phyloP scores from a whole-genome alignment of 2,113 vertebrate genomes.

The Gymnorhina tibicen region DNA sequence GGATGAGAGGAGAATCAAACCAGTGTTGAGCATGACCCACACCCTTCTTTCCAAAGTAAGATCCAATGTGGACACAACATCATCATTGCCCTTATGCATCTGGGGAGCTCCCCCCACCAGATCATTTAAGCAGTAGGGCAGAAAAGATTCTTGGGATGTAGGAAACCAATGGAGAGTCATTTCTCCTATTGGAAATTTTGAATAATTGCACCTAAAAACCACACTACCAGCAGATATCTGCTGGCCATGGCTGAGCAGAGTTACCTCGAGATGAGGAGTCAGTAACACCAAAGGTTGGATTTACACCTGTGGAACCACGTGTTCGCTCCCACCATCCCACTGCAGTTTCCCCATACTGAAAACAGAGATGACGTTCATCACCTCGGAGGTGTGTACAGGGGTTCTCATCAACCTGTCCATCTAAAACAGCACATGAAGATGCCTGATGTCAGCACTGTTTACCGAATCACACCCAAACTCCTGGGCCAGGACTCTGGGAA shows the following conservation, averaged over 20 bases:
- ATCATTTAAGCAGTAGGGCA: neutral
- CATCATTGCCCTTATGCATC: neutral
- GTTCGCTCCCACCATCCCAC: neutral
- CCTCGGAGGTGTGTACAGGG: neutral
- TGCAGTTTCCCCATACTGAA: neutral
- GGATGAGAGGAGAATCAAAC: neutral
- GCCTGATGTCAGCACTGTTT: neutral
- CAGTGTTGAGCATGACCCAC: neutral
- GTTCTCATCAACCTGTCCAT: neutral
- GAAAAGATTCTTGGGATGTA: neutral
- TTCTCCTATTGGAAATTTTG: neutral
- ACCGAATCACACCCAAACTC: neutral
- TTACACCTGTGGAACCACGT: rapidly evolving
- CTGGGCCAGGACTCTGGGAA: neutral
- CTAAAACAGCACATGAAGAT: neutral
- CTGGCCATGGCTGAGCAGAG: neutral
- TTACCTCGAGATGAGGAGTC: neutral
- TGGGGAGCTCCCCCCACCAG: rapidly evolving
- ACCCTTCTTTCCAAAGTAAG: neutral
- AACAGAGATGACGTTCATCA: neutral
- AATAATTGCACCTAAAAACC: neutral
- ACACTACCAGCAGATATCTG: neutral
- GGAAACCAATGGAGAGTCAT: neutral
- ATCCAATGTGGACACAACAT: neutral
- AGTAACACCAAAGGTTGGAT: neutral